phyloP scores from a whole-genome alignment of 2,888 invertebrate species.

The Trisateles emortualis region DNA sequence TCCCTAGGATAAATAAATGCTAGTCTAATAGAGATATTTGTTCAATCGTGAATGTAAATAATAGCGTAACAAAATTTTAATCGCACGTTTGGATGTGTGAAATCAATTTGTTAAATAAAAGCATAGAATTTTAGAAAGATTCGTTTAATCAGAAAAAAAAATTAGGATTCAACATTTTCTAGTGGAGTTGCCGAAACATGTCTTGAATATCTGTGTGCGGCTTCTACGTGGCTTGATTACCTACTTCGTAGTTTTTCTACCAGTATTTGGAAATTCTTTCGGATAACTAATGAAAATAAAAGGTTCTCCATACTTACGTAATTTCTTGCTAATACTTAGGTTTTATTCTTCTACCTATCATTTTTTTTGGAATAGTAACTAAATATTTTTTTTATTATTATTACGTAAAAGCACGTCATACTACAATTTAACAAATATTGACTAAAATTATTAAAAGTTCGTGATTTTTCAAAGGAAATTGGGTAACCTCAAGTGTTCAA shows the following conservation, averaged over 20 bases:
- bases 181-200: conserved; percentile 34
- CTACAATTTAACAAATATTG: too few relatives aligned
- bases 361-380: too few relatives aligned
- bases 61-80: conserved; percentile 1
- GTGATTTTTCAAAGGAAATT: too few relatives aligned
- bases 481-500: neutral
- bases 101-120: conserved; percentile 15
- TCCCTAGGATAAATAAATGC: neutral
- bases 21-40: neutral
- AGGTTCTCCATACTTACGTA: too few relatives aligned
- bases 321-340: too few relatives aligned
- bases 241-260: conserved; percentile 27
- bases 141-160: conserved; percentile 31
- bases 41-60: conserved; percentile 2
- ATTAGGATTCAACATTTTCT: conserved; percentile 25
- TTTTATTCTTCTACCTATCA: too few relatives aligned
- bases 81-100: neutral
- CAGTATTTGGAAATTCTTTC: conserved; percentile 20
- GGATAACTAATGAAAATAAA: conserved; percentile 22
- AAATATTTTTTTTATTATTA: too few relatives aligned
- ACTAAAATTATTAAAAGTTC: too few relatives aligned
- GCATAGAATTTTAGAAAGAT: conserved; percentile 26
- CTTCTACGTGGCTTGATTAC: conserved; percentile 40
- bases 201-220: conserved; percentile 28
- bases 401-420: too few relatives aligned